Base-by-base conservation (phyloP, 2,113 vertebrate genomes). In the Echinops telfairi region DNA sequence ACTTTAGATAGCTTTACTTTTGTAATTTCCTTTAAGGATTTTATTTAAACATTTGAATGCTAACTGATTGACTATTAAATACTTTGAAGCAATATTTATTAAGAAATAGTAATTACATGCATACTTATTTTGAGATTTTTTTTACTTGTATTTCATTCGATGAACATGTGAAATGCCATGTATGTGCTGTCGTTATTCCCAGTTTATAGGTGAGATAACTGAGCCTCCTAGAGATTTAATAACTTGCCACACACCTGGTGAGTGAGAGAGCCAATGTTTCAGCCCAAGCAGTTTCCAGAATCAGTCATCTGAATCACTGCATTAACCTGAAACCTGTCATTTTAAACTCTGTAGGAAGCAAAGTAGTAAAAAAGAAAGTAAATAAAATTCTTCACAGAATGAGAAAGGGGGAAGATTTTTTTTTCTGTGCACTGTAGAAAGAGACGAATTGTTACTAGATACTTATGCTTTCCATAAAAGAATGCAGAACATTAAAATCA, bases 181-280 rank as follows among this genome's bases (percentile, higher is more conserved):
- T 15, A 68, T 79, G 31, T 87, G 85, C 17, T 64, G 58, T 40
- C 84, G 62, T 73, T 85, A 78, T 89, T 81, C 60, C 81, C 73
- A 84, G 23, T 96, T 77, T 84, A 76, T n/a, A 91, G 77, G 29
- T 82, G 22, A 94, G 8, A 95, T 93, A 89, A 82, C 38, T 19
- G 73, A 94, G 60, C 31, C 25, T 86, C 9, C 36, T 6, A 90
- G 15, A 90, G 53, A 12, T 84, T 36, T 88, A 36, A 1, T 66
- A 53, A 62, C 75, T 92, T 94, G 2, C 29, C 53, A n/a, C 68
- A 40, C 17, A 29, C 86, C 73, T n/a, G 62, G 11, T 86, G 47
- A 90, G 8, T 27, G 29, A 89, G 7, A 78, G n/a, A 86, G n/a
- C 20, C 60, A 81, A 25, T 40, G 88, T 93, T 77, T 78, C 91